These are phyloP conservation scores for Epinotia ramella DNA, from an alignment of 2,888 invertebrate genomes.

Conservation along the genomic window DNA sequence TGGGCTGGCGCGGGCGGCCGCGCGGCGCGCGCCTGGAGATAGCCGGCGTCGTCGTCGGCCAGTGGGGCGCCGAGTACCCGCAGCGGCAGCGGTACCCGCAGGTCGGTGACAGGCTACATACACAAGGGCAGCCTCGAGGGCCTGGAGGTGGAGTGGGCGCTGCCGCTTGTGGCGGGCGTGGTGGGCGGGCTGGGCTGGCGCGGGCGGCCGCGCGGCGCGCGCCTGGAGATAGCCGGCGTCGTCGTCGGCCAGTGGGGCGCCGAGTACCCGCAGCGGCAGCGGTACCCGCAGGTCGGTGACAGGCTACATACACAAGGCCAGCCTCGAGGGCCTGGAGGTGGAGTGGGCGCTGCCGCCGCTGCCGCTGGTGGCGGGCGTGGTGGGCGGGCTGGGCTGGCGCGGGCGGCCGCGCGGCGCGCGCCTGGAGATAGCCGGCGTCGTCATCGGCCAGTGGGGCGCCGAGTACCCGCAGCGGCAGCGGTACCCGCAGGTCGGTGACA, in stretches of 20 bases:
- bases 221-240: constrained; percentile 94
- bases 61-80: constrained; percentile 93
- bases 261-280: constrained; percentile 84
- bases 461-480: constrained; percentile 84
- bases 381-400: constrained; percentile 81
- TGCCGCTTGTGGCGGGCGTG: constrained; percentile 84
- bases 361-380: constrained; percentile 84
- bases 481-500: constrained; percentile 41
- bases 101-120: constrained; percentile 73
- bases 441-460: constrained; percentile 96
- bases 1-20: constrained; percentile 86
- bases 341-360: constrained; percentile 87
- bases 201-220: constrained; percentile 88
- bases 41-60: constrained; percentile 96
- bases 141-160: constrained; percentile 84
- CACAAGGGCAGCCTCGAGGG: constrained; percentile 95
- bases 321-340: constrained; percentile 91
- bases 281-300: constrained; percentile 42
- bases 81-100: constrained; percentile 52
- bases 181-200: constrained; percentile 80
- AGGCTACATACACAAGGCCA: constrained; percentile 90
- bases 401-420: constrained; percentile 88
- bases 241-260: constrained; percentile 97
- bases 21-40: constrained; percentile 91
- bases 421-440: constrained; percentile 94